Base-by-base conservation (phyloP, 2,888 invertebrate species). In the Ophioninae sp. region DNA sequence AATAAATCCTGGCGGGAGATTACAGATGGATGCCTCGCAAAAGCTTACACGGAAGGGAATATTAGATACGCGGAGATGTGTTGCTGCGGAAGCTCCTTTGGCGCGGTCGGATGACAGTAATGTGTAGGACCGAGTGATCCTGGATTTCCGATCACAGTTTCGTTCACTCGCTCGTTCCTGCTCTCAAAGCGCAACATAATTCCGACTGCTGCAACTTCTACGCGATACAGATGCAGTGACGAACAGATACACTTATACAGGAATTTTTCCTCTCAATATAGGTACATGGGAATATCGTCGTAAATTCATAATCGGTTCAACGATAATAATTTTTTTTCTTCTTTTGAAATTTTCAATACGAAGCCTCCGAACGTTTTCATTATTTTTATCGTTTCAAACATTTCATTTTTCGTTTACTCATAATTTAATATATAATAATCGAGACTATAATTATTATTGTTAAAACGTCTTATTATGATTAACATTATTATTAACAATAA, bases 101-200 rank as follows among this genome's bases (percentile, higher is more conserved):
- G 69, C 39, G 69, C 44, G 69, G 37, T 63, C 63, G 41, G 22
- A 61, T 51, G 44, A 69, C 30, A 68, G 41, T 64, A 51, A 71
- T 39, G 17, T 59, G 39, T 59, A 6, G 56, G 51, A 41, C 2
- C 3, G n/a, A 58, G 44, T 30, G 61, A 61, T 68, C 61, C 51
- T 56, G 69, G 64, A 51, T 81, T 81, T 73, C 68, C 63, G 72
- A 68, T 75, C 51, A 65, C 68, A 30, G 7, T 65, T 75, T 71
- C 67, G 30, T 76, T 67, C 59, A 20, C 23, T 77, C 68, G 56
- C 30, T 68, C 56, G 63, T 44, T 13, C 30, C 30, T 30, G 23
- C 44, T 81, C 64, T 77, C 81, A 77, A 68, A 79, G 67, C 67
- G 65, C 39, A 22, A 59, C 1, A 51, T 51, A 51, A 6, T 68